Evolutionary conservation across 1,140 invertebrate genomes (phyloP), one percentile per base, ranked within the genome.

Genomic region (Arion vulgaris): DNA sequence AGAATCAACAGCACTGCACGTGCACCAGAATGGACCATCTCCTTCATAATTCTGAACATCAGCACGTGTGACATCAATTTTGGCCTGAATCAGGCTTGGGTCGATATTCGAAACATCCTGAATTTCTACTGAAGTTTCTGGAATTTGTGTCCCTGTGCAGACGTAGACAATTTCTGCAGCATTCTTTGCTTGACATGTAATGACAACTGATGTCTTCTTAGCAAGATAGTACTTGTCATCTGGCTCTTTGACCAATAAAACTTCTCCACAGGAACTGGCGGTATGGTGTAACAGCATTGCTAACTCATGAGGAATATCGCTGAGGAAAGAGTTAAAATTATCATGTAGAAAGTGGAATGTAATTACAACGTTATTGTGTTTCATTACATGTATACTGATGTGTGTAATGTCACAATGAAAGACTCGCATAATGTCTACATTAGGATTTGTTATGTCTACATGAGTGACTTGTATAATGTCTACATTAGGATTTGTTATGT

Each of bases 221-320:
- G 75, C 71, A 11, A 85, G 34, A 62, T 85, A 82, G 38, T 85
- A 85, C 38, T 62, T 51, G 13, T 57, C 39, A 1, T 85, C 77
- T 11, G 80, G 84, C 49, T 85, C 68, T 32, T 62, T 49, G 17
- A 71, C 39, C 15, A 76, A 69, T 11, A 41, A 34, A 19, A 81
- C 74, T n/a, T 81, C 68, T n/a, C 39, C 15, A 17, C 45, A 5
- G 26, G 74, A 28, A 76, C 49, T 32, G 13, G 39, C 9, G 74
- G 17, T n/a, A 7, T 39, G 23, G 34, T 38, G 5, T n/a, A n/a
- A 57, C 4, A 34, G 34, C 15, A 28, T 32, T 78, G 28, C 39
- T 7, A 15, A 38, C n/a, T 36, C 39, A 80, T 45, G 19, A 80
- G 78, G 66, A 80, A 80, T 71, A 66, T 51, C 36, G 28, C 78